Conservation (phyloP, 2,113 vertebrate species). For the Picathartes gymnocephalus region DNA sequence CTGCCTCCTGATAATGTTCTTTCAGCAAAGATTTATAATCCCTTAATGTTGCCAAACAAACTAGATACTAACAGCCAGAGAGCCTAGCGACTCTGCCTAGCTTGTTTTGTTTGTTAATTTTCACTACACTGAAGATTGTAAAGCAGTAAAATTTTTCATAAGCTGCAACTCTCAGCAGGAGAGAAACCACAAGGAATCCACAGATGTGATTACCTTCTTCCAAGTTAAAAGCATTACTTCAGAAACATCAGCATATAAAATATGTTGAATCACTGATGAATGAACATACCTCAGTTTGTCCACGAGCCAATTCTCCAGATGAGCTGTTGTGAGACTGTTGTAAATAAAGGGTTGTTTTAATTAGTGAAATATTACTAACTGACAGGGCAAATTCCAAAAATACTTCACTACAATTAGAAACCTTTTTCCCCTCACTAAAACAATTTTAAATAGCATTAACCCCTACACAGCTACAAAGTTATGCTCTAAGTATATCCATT, state of each 20-base stretch:
- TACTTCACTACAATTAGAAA: slow-evolving; percentile 41
- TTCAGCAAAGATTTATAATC: neutral
- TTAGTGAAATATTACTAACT: slow-evolving; percentile 55
- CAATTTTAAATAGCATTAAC: slow-evolving; percentile 30
- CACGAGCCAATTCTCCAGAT: slow-evolving; percentile 11
- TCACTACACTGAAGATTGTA: neutral
- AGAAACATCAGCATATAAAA: slow-evolving; percentile 14
- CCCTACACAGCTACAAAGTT: neutral
- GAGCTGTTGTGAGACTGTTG: slow-evolving; percentile 2
- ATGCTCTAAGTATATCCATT: neutral
- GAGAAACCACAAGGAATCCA: slow-evolving; percentile 21
- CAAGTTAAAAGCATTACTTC: slow-evolving; percentile 26
- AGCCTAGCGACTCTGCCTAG: neutral
- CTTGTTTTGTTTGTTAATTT: neutral
- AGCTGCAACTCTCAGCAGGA: neutral
- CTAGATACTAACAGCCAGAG: neutral
- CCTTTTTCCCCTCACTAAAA: neutral
- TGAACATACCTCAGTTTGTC: slow-evolving; percentile 22
- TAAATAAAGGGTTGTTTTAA: slow-evolving; percentile 54
- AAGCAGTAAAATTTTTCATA: neutral
- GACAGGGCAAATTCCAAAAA: slow-evolving; percentile 59
- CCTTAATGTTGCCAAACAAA: neutral
- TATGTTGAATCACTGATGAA: neutral
- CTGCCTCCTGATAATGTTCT: neutral
- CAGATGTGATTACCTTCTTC: neutral